A percentile compares a stretch with the other conserved stretches of the same genome.
phyloP scores from a whole-genome alignment of 2,797 vertebrate species.

The Artibeus lituratus region DNA sequence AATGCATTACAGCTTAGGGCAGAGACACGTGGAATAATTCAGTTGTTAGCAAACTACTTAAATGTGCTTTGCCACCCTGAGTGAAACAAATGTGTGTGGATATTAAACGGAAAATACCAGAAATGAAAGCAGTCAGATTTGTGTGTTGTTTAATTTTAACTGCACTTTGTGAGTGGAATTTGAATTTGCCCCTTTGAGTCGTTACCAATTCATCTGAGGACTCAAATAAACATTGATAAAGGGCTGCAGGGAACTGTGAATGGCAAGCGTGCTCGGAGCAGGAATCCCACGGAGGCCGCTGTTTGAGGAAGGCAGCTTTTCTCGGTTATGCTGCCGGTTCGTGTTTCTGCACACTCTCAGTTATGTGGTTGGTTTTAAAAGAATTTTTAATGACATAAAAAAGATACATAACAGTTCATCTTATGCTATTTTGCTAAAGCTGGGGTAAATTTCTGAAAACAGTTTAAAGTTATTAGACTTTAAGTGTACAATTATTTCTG shows the following conservation, averaged over 20 bases:
- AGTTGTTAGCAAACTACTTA: constrained; percentile 52
- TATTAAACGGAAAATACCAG: constrained; percentile 51
- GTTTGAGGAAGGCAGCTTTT: constrained; percentile 27
- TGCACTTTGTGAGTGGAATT: not conserved
- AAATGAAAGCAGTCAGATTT: constrained; percentile 52
- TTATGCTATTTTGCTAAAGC: not conserved
- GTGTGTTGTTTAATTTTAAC: constrained; percentile 49
- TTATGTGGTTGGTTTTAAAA: not conserved
- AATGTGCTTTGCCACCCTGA: constrained; percentile 16
- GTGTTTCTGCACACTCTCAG: constrained; percentile 41
- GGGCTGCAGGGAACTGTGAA: constrained; percentile 40
- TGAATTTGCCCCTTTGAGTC: constrained; percentile 50
- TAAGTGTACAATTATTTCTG: not conserved
- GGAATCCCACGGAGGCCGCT: constrained; percentile 19
- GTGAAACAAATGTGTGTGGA: constrained; percentile 46
- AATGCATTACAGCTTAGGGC: not conserved
- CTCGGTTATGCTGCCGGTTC: not conserved
- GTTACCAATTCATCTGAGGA: constrained; percentile 73
- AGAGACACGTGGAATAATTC: constrained; percentile 22
- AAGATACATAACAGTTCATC: not conserved
- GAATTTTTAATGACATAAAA: constrained; percentile 30
- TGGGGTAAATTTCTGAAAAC: not conserved
- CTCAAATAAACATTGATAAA: constrained; percentile 70
- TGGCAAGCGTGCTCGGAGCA: constrained; percentile 25
- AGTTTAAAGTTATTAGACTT: not conserved